phyloP scores from a whole-genome alignment of 2,888 invertebrate genomes.

The Bibio marci region DNA sequence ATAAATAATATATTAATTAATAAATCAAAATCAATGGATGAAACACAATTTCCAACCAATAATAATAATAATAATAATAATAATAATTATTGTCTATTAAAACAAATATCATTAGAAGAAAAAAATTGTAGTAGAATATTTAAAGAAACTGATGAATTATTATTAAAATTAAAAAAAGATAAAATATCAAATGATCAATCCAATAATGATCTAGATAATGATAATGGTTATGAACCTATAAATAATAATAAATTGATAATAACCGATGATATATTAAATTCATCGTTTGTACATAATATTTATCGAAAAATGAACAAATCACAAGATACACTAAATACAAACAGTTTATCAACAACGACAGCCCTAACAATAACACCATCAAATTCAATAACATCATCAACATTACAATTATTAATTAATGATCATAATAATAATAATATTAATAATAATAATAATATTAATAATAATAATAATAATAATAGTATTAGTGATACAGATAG shows the following conservation, averaged over 20 bases:
- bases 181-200: not conserved
- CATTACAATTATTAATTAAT: too few relatives aligned
- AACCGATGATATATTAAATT: too few relatives aligned
- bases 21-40: constrained; percentile 11
- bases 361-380: too few relatives aligned
- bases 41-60: constrained; percentile 5
- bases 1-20: constrained; percentile 23
- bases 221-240: constrained; percentile 11
- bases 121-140: constrained; percentile 1
- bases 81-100: constrained; percentile 3
- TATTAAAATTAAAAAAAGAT: constrained; percentile 2
- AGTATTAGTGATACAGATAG: constrained; percentile 1
- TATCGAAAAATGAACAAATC: too few relatives aligned
- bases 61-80: too few relatives aligned
- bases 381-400: too few relatives aligned
- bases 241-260: not conserved
- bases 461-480: not conserved
- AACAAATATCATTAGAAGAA: not conserved
- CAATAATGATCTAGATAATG: not conserved
- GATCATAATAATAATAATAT: too few relatives aligned
- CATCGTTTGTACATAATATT: not conserved
- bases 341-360: too few relatives aligned
- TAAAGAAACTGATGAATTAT: constrained; percentile 6
- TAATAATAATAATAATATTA: too few relatives aligned
- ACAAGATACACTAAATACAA: too few relatives aligned